Evolutionary conservation across 2,797 vertebrate genomes (phyloP).

Genomic region (Loriculus beryllinus): DNA sequence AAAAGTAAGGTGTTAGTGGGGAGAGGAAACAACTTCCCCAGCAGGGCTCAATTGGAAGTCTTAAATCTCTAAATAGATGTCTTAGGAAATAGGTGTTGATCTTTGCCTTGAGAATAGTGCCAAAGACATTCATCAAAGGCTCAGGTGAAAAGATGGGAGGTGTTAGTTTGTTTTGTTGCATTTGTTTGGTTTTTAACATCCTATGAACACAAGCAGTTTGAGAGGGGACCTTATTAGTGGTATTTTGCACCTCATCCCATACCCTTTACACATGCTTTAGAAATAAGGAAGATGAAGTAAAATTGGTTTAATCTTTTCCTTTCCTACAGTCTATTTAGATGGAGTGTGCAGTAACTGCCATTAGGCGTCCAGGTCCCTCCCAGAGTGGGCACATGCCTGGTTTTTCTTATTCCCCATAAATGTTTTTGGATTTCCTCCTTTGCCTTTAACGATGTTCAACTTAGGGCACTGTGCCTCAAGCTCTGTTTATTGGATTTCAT

Average conservation of each 20-base stretch:
- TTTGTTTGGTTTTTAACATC: neutral
- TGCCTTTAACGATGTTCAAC: neutral
- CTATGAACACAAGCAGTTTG: slow-evolving; percentile 10
- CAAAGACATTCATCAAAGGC: slow-evolving; percentile 55
- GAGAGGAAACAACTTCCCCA: neutral
- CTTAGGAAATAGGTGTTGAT: slow-evolving; percentile 64
- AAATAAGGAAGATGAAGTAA: neutral
- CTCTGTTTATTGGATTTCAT: slow-evolving; percentile 9
- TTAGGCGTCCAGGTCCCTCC: neutral
- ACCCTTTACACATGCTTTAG: neutral
- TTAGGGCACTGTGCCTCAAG: neutral
- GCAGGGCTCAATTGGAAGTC: neutral
- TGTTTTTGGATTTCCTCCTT: neutral
- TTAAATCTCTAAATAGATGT: slow-evolving; percentile 60
- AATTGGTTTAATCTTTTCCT: neutral
- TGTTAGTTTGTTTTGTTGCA: neutral
- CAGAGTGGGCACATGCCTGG: neutral
- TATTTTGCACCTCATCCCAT: neutral
- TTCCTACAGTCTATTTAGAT: neutral
- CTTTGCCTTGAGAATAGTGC: neutral
- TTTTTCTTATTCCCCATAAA: neutral
- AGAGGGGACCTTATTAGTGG: neutral
- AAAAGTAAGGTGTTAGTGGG: neutral
- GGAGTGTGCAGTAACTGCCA: neutral
- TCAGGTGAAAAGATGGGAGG: slow-evolving; percentile 1